phyloP scores from a whole-genome alignment of 2,797 vertebrate genomes.

The Liasis olivaceus region DNA sequence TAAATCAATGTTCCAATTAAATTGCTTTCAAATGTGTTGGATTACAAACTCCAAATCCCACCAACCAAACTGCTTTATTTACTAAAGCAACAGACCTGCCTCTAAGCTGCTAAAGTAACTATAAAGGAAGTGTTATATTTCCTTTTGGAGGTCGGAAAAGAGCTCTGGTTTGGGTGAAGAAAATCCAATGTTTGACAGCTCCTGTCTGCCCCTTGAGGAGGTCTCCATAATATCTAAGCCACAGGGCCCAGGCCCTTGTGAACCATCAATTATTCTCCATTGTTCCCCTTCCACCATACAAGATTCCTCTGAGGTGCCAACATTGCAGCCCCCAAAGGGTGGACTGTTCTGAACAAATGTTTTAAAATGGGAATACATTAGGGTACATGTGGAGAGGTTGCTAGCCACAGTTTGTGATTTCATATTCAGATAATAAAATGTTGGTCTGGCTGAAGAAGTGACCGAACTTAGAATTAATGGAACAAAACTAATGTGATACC shows the following conservation, averaged over 20 bases:
- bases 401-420: neutral
- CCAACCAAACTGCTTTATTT: neutral
- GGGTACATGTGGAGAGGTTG: neutral
- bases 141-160: neutral
- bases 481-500: neutral
- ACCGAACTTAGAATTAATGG: neutral
- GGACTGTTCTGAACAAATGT: neutral
- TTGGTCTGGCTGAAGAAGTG: too few relatives aligned
- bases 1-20: neutral
- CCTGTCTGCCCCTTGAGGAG: neutral
- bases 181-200: neutral
- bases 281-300: neutral
- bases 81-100: neutral
- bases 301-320: neutral
- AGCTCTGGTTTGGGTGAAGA: neutral
- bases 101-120: neutral
- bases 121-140: neutral
- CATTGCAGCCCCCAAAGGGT: neutral
- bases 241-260: neutral
- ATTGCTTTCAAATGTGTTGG: neutral
- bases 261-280: neutral
- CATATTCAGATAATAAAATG: neutral
- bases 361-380: neutral
- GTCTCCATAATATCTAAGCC: neutral
- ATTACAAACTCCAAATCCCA: neutral